These are phyloP conservation scores for Syncerus caffer DNA, from an alignment of 2,797 vertebrate genomes.

Conservation along the genomic window DNA sequence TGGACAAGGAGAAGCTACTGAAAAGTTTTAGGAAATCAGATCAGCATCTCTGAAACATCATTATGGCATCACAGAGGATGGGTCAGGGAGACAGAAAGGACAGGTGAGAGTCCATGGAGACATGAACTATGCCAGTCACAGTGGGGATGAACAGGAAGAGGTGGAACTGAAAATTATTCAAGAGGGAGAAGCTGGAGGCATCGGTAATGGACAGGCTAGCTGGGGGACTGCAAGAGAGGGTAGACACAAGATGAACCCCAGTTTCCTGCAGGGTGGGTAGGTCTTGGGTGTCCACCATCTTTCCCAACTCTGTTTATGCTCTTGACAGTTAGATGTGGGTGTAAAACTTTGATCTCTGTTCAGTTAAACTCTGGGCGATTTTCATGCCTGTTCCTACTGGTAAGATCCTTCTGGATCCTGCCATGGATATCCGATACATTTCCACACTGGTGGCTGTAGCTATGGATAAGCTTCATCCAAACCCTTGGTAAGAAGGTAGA, in stretches of 20 bases:
- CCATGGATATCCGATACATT: too few relatives aligned
- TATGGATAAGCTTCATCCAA: background rate
- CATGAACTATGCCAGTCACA: accelerated
- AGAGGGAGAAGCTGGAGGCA: background rate
- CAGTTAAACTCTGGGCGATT: background rate
- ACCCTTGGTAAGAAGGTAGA: background rate
- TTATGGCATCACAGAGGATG: background rate
- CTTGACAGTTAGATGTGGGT: accelerated
- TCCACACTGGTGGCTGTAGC: background rate
- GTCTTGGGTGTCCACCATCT: background rate
- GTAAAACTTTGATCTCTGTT: background rate
- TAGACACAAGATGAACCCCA: background rate
- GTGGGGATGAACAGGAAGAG: background rate
- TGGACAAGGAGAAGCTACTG: background rate
- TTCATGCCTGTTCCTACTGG: background rate
- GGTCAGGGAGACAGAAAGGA: background rate
- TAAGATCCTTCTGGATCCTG: background rate
- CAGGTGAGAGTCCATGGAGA: background rate
- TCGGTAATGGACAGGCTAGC: accelerated
- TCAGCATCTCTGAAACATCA: background rate
- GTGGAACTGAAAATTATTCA: background rate
- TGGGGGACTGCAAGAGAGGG: background rate
- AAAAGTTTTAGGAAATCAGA: background rate
- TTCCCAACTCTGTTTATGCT: background rate
- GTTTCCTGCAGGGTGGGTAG: background rate